Percentiles rank a stretch among this genome's conserved stretches.
These are phyloP conservation scores for Zonitis immaculata DNA, from an alignment of 2,888 invertebrate genomes.

Conservation along the genomic window DNA sequence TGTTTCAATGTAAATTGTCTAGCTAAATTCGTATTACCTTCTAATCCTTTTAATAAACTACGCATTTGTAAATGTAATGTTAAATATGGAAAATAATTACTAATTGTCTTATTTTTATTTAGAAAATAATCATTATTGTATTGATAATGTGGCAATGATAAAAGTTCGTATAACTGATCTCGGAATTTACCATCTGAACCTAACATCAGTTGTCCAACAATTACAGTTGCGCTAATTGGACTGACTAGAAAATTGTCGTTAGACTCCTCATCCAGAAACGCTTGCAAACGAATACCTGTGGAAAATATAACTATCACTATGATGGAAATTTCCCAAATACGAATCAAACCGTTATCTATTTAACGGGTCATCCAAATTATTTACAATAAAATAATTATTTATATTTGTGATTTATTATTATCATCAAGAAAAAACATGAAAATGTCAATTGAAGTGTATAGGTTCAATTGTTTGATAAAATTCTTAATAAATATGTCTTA, in stretches of 20 bases:
- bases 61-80: constrained; percentile 41
- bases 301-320: too few species aligned
- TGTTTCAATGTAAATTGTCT: constrained; percentile 34
- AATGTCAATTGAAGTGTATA: too few species aligned
- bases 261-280: constrained; percentile 29
- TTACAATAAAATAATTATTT: too few species aligned
- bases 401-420: too few species aligned
- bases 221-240: constrained; percentile 43
- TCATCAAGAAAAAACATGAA: too few species aligned
- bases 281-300: constrained; percentile 34
- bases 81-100: constrained; percentile 30
- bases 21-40: constrained; percentile 20
- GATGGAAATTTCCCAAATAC: too few species aligned
- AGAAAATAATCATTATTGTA: constrained; percentile 21
- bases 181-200: constrained; percentile 42
- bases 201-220: constrained; percentile 44
- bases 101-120: constrained; percentile 24
- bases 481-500: too few species aligned
- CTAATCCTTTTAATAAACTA: constrained; percentile 34
- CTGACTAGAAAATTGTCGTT: constrained; percentile 44
- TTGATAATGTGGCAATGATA: constrained; percentile 29
- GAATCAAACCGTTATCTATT: too few species aligned
- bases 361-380: too few species aligned
- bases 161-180: constrained; percentile 37
- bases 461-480: too few species aligned